Percentiles rank a stretch among this genome's conserved stretches.
Conservation (phyloP, 2,888 invertebrate species). For the Diabrotica balteata region DNA sequence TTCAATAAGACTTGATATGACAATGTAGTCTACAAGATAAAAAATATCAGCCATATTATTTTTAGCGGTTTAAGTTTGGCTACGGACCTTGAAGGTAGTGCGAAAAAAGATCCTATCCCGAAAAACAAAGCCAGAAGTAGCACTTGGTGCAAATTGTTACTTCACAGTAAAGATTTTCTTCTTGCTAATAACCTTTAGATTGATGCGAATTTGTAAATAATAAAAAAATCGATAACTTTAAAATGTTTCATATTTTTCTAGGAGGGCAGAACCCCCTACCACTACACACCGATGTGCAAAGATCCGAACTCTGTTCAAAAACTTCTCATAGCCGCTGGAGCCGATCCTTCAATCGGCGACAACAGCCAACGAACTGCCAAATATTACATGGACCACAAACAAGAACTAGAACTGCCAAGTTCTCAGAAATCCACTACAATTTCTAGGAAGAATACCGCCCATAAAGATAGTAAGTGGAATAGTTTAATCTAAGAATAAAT, state of each 20-base stretch:
- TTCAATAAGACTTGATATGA: too few relatives aligned
- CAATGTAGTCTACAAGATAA: too few relatives aligned
- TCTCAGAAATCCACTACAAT: slow-evolving; percentile 48
- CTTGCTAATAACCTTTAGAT: too few relatives aligned
- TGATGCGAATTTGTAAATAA: too few relatives aligned
- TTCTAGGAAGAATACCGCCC: slow-evolving; percentile 49
- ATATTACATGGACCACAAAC: slow-evolving; percentile 65
- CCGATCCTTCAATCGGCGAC: slow-evolving; percentile 69
- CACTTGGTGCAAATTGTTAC: too few relatives aligned
- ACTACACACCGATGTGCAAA: slow-evolving; percentile 70
- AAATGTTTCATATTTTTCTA: slow-evolving; percentile 45
- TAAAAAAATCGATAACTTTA: too few relatives aligned
- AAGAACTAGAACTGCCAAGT: slow-evolving; percentile 64
- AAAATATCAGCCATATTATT: too few relatives aligned
- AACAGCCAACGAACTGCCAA: slow-evolving; percentile 65
- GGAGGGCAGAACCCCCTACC: slow-evolving; percentile 74
- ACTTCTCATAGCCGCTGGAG: slow-evolving; percentile 67
- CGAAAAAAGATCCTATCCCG: too few relatives aligned
- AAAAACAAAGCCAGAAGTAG: too few relatives aligned
- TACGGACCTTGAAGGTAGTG: too few relatives aligned
- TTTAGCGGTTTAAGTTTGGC: too few relatives aligned
- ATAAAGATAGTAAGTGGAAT: slow-evolving; percentile 50
- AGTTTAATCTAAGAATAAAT: neutral
- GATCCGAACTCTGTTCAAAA: slow-evolving; percentile 69
- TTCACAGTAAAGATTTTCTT: too few relatives aligned